Base-by-base conservation (phyloP, 2,888 invertebrate species). In the Drosophila buzzatii region DNA sequence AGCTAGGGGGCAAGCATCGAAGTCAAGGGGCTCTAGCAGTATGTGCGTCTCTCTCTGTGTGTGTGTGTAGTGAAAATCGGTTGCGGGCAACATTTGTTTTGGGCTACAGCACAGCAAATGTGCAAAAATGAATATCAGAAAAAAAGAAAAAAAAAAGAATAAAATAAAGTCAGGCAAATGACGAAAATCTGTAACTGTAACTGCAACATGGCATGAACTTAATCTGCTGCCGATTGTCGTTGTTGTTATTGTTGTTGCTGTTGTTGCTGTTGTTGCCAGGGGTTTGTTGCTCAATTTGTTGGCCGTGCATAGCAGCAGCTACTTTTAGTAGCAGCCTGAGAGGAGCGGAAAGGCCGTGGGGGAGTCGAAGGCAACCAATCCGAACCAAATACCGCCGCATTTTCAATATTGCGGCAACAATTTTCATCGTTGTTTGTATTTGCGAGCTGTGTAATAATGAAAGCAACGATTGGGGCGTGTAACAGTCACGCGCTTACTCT, bases 201-300 rank as follows among this genome's bases (percentile, higher is more conserved):
- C 88, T 88, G 85, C 89, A 86, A 87, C 87, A 86, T 86, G 89
- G 85, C 81, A 85, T 86, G 89, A 86, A 86, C 86, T 86, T 86
- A 86, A 86, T 86, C 86, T 86, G 85, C 82, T 85, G 85, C 75
- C 84, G 85, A 84, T 81, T 76, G 76, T 76, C 70, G 60, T 62
- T 56, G 49, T 42, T 27, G 56, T 51, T 45, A 31, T 27, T 23
- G 42, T 23, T 44, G 45, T n/a, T 31, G 49, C 55, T 68, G 74
- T 60, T 76, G 37, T 57, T 77, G 80, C 78, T 75, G 65, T 49
- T 74, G 74, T 70, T 78, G 59, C 71, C 58, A 64, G 51, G 72
- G 63, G 76, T 79, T 85, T 87, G 85, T 81, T 79, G 85, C 85
- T 87, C 85, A 85, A 87, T 87, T 85, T 85, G 82, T 84, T 68